These are phyloP conservation scores for Dendrolimus punctatus DNA, from an alignment of 1,140 invertebrate genomes.

Conservation along the genomic window DNA sequence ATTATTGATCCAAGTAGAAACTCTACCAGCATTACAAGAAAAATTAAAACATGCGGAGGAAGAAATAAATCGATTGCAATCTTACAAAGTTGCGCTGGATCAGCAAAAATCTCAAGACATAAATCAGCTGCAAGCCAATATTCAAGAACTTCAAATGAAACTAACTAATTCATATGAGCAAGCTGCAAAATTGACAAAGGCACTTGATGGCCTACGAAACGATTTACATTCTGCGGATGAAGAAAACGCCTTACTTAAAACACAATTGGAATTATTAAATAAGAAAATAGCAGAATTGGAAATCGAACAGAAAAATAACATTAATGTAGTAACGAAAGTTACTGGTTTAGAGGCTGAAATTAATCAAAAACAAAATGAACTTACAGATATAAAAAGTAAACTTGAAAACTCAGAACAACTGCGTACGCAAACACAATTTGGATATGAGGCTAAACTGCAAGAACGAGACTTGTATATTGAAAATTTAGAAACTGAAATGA, in stretches of 20 bases:
- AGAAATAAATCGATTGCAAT: conserved; percentile 38
- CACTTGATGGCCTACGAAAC: conserved; percentile 28
- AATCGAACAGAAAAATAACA: conserved; percentile 56
- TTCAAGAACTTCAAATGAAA: conserved; percentile 34
- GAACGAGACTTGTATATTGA: conserved; percentile 82
- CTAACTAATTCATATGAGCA: conserved; percentile 24
- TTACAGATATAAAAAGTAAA: conserved; percentile 41
- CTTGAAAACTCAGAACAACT: conserved; percentile 44
- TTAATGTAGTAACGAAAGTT: conserved; percentile 56
- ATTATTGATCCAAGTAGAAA: conserved; percentile 41
- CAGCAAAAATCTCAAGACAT: conserved; percentile 35
- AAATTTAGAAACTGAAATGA: conserved; percentile 78
- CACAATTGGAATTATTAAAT: conserved; percentile 40
- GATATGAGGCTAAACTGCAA: conserved; percentile 77
- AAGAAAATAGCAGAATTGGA: conserved; percentile 62
- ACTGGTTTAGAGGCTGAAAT: conserved; percentile 57
- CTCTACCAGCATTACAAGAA: conserved; percentile 46
- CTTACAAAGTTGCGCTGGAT: conserved; percentile 29
- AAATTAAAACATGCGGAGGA: conserved; percentile 51
- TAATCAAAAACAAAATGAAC: conserved; percentile 48
- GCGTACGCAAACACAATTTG: conserved; percentile 50
- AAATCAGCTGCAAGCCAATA: conserved; percentile 29
- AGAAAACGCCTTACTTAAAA: conserved; percentile 44
- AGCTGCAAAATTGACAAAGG: conserved; percentile 29
- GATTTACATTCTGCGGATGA: conserved; percentile 40